Percentiles rank a stretch among this genome's conserved stretches.
Conservation (phyloP, 1,140 invertebrate species). For the Bicyclus anynana region DNA sequence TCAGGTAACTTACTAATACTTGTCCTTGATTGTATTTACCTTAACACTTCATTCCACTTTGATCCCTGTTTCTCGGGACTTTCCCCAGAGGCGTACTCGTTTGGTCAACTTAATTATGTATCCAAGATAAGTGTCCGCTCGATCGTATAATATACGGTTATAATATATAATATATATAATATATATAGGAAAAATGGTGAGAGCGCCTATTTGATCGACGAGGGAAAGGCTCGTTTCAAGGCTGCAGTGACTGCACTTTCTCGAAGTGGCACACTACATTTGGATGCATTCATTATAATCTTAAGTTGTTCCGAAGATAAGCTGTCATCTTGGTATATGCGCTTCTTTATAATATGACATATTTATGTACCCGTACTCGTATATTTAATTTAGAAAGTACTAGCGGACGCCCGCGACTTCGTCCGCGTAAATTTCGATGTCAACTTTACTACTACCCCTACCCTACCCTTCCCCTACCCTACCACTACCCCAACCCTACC, state of each 20-base stretch:
- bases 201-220: conserved; percentile 65
- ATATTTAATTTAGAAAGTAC: conserved; percentile 8
- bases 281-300: conserved; percentile 58
- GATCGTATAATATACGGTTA: conserved; percentile 62
- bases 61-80: not conserved
- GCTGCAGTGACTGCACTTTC: conserved; percentile 68
- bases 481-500: no score
- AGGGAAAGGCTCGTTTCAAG: conserved; percentile 70
- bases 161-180: no score
- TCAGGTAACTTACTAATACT: no score
- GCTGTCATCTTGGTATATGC: conserved; percentile 12
- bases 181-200: conserved; percentile 57
- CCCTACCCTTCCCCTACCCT: no score
- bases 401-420: no score
- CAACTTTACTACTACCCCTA: no score
- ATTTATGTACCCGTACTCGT: no score
- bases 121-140: conserved; percentile 54
- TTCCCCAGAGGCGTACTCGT: not conserved
- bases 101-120: conserved; percentile 27
- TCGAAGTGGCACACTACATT: conserved; percentile 51
- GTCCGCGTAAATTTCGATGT: no score
- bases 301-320: conserved; percentile 19
- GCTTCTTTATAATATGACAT: conserved; percentile 3
- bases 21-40: no score
- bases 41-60: no score